Base-by-base conservation (phyloP, 2,113 vertebrate genomes). In the Trematomus loennbergii region DNA sequence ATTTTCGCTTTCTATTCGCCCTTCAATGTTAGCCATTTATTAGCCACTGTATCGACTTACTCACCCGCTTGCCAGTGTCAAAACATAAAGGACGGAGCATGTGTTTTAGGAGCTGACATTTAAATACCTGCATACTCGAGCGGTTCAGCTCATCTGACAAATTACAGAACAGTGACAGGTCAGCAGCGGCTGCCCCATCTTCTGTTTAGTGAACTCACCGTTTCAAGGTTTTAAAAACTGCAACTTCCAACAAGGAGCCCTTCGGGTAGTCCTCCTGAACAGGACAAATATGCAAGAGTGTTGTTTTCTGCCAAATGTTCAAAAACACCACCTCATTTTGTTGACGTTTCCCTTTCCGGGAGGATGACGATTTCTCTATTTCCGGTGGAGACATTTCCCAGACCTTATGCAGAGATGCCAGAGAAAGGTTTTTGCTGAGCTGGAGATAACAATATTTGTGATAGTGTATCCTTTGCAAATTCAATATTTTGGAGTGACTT, bases 291-390 rank as follows among this genome's bases (percentile, higher is more conserved):
- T 12, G 43, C 22, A 43, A 2, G n/a, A 45, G 16, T 18, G 8
- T 13, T 18, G 15, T 66, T 58, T 78, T 55, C 60, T 85, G 55
- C 63, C 55, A 43, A 77, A 48, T 53, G 75, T 88, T 88, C 72
- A 86, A 88, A 88, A 86, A 66, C 79, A 83, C 76, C 79, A 67
- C 80, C n/a, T 78, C 64, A 75, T 72, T 53, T 78, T 62, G n/a
- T 22, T 75, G 54, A 75, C 58, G 10, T 61, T 83, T 83, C 78
- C 77, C 2, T 53, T 86, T 88, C 83, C 83, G 83, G 80, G 20
- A 36, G 45, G 52, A 3, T 25, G 36, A 40, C 8, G 64, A 20
- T 13, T 43, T 9, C 1, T 33, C 40, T 9, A 3, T 55, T 75
- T 86, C 84, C 84, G 79, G 75, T 65, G 4, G 8, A n/a, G 17